Evolutionary conservation across 2,797 vertebrate genomes (phyloP), one percentile per base, ranked within the genome.

Genomic region (Garrulus glandarius): DNA sequence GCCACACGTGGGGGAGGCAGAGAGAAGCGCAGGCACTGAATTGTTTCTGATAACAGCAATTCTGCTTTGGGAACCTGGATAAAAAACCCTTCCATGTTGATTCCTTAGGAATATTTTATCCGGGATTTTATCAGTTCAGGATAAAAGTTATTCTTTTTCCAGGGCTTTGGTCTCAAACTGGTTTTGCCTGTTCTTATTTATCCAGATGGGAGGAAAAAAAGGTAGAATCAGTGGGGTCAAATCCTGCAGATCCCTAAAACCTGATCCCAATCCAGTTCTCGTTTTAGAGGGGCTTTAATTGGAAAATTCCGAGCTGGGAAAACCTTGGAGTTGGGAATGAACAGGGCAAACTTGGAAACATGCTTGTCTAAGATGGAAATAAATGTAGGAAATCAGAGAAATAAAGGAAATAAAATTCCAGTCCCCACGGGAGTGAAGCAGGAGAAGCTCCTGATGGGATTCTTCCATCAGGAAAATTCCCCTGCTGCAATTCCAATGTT

Each of bases 1-100:
- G 1, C 13, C 44, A 10, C 0, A 4, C 18, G n/a, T 11, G 63
- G 16, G 77, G 49, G 37, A 39, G 0, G 9, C 24, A 67, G 47
- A 43, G 52, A 60, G 53, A 24, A 27, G 47, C 21, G 5, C 0
- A 50, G 70, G 5, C 24, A 2, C 3, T 5, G 53, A 61, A 64
- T 84, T 71, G 23, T 37, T 82, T 19, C 67, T 52, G 56, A 52
- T 8, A 70, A 41, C 8, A 39, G 46, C 32, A 36, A 10, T 21
- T 52, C 34, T 13, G 10, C 43, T 53, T 10, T 23, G 67, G 43
- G 67, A 69, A 61, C 27, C 52, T 22, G 37, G n/a, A 69, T 39
- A 24, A 47, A 72, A 78, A 72, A 10, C 2, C 11, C 9, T 46
- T 9, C 56, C 8, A 0, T 24, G 34, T 59, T 89, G 65, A 69